phyloP scores from a whole-genome alignment of 1,140 invertebrate species.

The Listronotus bonariensis region DNA sequence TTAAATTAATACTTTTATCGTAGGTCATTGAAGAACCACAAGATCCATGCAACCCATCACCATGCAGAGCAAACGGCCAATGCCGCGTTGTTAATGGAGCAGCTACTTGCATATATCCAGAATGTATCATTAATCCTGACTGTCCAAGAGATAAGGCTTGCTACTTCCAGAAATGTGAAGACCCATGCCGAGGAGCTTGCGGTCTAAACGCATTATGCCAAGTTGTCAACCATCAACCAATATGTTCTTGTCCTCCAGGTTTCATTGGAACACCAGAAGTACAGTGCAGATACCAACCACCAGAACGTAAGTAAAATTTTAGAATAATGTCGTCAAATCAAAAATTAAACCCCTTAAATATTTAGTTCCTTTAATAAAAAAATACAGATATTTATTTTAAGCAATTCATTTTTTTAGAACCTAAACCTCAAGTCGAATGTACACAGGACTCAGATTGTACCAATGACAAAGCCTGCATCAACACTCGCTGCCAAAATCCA shows the following conservation, averaged over 20 bases:
- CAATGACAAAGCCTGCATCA: conserved; percentile 82
- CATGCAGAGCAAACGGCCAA: conserved; percentile 78
- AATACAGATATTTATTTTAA: conserved; percentile 9
- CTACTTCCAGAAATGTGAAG: conserved; percentile 77
- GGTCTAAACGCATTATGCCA: conserved; percentile 85
- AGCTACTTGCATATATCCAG: conserved; percentile 79
- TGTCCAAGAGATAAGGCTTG: conserved; percentile 81
- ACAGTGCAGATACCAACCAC: conserved; percentile 65
- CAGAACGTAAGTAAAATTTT: conserved; percentile 29
- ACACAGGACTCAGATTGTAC: conserved; percentile 78
- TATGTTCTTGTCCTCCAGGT: conserved; percentile 79
- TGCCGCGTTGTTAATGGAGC: conserved; percentile 72
- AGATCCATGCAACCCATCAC: conserved; percentile 81
- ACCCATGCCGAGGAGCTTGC: conserved; percentile 80
- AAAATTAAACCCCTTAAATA: no score
- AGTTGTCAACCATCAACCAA: conserved; percentile 77
- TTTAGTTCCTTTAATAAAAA: no score
- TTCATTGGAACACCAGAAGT: conserved; percentile 81
- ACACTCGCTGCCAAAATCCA: conserved; percentile 77
- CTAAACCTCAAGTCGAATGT: conserved; percentile 75
- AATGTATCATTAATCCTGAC: conserved; percentile 83
- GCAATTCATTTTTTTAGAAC: conserved; percentile 29
- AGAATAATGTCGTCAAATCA: no score
- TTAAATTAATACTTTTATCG: not conserved
- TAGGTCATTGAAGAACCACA: conserved; percentile 53